These are phyloP conservation scores for Steatocranus sp. DNA, from an alignment of 2,797 vertebrate genomes.

Conservation along the genomic window DNA sequence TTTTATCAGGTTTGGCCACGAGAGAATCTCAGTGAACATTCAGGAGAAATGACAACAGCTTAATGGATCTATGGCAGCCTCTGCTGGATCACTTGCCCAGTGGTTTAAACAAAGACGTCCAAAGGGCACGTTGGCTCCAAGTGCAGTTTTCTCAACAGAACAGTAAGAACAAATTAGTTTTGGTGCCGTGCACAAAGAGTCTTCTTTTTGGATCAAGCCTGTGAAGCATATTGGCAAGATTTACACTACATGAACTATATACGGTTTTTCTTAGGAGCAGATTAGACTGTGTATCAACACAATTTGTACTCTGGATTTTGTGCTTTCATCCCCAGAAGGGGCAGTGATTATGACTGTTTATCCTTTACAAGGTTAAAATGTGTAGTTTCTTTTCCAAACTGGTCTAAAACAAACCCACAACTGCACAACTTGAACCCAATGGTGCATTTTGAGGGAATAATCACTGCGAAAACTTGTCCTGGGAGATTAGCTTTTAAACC, in stretches of 20 bases:
- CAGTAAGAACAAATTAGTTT: background rate
- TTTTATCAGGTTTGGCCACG: background rate
- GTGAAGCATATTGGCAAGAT: background rate
- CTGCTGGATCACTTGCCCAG: background rate
- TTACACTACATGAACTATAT: background rate
- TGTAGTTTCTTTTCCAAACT: background rate
- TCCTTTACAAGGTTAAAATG: background rate
- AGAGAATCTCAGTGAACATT: background rate
- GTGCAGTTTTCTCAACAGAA: background rate
- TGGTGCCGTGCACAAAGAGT: background rate
- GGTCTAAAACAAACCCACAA: background rate
- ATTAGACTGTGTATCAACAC: background rate
- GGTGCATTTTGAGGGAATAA: background rate
- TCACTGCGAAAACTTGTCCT: background rate
- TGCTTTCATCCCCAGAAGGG: background rate
- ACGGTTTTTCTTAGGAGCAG: background rate
- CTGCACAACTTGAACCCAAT: background rate
- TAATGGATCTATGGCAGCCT: background rate
- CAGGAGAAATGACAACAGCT: background rate
- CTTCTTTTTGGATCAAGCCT: background rate
- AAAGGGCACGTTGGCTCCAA: background rate
- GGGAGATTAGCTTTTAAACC: background rate
- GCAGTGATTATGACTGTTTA: background rate
- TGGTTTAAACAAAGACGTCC: background rate
- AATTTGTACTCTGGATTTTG: background rate